A percentile compares a stretch with the other conserved stretches of the same genome.
Conservation (phyloP, 2,113 vertebrate species). For the Oxygymnocypris stewartii region DNA sequence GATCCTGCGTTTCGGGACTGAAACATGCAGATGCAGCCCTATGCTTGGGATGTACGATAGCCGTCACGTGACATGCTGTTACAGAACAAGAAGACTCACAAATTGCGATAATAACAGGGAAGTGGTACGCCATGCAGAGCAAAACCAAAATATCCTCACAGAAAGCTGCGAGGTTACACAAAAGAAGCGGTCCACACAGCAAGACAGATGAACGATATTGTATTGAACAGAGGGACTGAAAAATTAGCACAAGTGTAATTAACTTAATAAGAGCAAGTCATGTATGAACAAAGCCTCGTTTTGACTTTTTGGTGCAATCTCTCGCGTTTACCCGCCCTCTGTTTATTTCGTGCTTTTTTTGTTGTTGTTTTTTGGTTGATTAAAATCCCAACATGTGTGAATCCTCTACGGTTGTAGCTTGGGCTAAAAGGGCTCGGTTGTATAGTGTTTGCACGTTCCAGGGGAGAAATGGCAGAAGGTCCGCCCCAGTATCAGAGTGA, state of each 20-base stretch:
- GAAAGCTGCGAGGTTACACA: constrained; percentile 27
- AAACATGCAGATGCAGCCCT: constrained; percentile 4
- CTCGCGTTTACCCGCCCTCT: constrained; percentile 11
- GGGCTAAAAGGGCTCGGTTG: constrained; percentile 44
- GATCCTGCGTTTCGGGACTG: neutral
- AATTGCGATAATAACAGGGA: constrained; percentile 32
- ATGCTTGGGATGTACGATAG: constrained; percentile 17
- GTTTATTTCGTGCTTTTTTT: constrained; percentile 15
- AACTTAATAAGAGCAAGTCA: constrained; percentile 18
- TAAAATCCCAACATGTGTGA: constrained; percentile 28
- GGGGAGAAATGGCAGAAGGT: constrained; percentile 26
- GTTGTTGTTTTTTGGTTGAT: constrained; percentile 16
- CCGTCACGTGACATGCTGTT: neutral
- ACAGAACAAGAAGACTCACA: constrained; percentile 15
- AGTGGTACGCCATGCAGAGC: constrained; percentile 15
- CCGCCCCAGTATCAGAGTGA: constrained; percentile 43
- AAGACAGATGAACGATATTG: constrained; percentile 29
- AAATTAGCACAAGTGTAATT: constrained; percentile 45
- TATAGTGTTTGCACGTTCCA: constrained; percentile 30
- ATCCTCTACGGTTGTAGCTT: constrained; percentile 43
- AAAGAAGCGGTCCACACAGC: constrained; percentile 12
- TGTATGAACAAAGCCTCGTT: constrained; percentile 19
- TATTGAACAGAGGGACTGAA: constrained; percentile 11
- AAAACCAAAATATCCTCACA: constrained; percentile 29
- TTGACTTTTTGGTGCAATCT: constrained; percentile 23